phyloP scores from a whole-genome alignment of 2,113 vertebrate genomes.

The Carettochelys insculpta region DNA sequence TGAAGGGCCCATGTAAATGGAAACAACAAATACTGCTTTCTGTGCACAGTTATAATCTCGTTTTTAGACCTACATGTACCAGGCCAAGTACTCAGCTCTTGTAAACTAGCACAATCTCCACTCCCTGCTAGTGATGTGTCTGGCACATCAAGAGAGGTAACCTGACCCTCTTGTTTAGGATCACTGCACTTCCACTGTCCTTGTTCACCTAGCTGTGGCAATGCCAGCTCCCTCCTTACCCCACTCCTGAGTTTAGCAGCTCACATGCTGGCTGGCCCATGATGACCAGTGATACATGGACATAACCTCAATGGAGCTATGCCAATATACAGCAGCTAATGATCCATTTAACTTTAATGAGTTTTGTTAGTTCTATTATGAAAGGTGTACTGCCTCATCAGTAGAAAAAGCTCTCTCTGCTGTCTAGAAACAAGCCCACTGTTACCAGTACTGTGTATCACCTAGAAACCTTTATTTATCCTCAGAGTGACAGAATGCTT shows the following conservation, averaged over 20 bases:
- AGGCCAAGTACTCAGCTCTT: not conserved
- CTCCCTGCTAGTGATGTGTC: not conserved
- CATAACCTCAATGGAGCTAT: not conserved
- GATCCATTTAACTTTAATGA: not conserved
- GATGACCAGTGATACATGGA: not conserved
- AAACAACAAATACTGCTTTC: too few relatives aligned
- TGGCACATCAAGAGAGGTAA: not conserved
- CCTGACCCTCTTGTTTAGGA: not conserved
- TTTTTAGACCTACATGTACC: not conserved
- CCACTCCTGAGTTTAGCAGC: not conserved
- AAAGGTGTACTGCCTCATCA: too few relatives aligned
- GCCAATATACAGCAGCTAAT: not conserved
- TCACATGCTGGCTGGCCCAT: not conserved
- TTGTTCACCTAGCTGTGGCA: not conserved
- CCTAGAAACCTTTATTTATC: not conserved
- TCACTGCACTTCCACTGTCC: not conserved
- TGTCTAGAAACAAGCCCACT: not conserved
- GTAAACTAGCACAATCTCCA: not conserved
- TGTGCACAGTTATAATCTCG: not conserved
- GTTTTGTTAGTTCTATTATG: too few relatives aligned
- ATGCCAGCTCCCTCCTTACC: not conserved
- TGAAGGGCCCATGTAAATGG: too few relatives aligned
- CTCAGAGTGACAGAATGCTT: constrained; percentile 1
- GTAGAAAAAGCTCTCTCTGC: not conserved
- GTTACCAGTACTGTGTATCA: not conserved